phyloP scores from a whole-genome alignment of 1,140 invertebrate species.

The Lordiphosa mommai region DNA sequence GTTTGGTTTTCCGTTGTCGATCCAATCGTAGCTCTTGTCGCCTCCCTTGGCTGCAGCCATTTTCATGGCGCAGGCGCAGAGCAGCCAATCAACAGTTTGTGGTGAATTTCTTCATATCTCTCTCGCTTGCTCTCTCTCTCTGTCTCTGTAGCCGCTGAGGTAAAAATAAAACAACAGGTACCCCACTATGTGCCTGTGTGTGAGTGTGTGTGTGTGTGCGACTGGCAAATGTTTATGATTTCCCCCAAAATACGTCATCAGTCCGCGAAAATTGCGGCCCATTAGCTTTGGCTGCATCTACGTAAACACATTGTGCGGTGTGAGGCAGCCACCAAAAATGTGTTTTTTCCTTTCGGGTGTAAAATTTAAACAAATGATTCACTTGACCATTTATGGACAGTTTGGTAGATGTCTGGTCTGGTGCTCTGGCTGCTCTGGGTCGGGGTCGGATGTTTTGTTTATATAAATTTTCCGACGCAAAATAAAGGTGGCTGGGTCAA shows the following conservation, averaged over 20 bases:
- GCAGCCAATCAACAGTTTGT: slow-evolving; percentile 79
- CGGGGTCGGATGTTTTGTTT: neutral
- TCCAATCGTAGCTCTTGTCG: slow-evolving; percentile 66
- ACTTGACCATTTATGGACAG: slow-evolving; percentile 73
- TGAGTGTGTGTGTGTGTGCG: slow-evolving; percentile 19
- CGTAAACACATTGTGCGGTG: slow-evolving; percentile 56
- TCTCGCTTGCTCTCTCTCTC: slow-evolving; percentile 10
- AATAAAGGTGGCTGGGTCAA: no score
- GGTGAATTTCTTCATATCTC: slow-evolving; percentile 33
- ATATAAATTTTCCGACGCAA: neutral
- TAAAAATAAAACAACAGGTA: slow-evolving; percentile 76
- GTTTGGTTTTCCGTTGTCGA: slow-evolving; percentile 13
- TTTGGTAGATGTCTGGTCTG: slow-evolving; percentile 14
- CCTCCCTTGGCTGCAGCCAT: slow-evolving; percentile 78
- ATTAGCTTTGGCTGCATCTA: slow-evolving; percentile 56
- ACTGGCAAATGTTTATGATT: slow-evolving; percentile 61
- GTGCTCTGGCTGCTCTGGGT: neutral
- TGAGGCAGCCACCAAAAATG: slow-evolving; percentile 43
- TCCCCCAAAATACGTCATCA: slow-evolving; percentile 73
- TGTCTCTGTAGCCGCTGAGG: slow-evolving; percentile 25
- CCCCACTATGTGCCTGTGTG: slow-evolving; percentile 15
- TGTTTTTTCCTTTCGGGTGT: neutral
- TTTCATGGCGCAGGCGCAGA: slow-evolving; percentile 79
- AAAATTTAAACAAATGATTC: slow-evolving; percentile 69
- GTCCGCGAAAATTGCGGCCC: slow-evolving; percentile 53